Percentiles rank a stretch among this genome's conserved stretches.
Evolutionary conservation across 2,113 vertebrate species (phyloP).

Genomic region (Coreoperca whiteheadi): DNA sequence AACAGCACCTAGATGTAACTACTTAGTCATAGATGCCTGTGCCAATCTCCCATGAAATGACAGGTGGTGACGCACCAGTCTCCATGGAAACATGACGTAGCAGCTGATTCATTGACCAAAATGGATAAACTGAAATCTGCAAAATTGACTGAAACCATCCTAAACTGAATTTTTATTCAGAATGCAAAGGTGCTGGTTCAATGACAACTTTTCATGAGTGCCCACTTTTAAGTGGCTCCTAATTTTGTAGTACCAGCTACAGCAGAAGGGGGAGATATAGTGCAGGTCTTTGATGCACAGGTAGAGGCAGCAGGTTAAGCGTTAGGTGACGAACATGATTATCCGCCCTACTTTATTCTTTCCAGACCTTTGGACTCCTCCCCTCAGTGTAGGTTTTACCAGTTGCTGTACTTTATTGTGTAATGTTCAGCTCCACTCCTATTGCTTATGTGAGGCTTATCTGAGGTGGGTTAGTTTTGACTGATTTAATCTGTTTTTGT

Average conservation of each 20-base stretch:
- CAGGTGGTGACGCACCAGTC: neutral
- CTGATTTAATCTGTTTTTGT: neutral
- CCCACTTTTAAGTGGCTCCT: neutral
- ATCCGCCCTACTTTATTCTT: neutral
- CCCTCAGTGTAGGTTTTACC: neutral
- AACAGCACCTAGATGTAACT: slow-evolving; percentile 31
- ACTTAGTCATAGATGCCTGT: slow-evolving; percentile 61
- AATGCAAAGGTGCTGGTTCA: too few species aligned
- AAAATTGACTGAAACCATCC: neutral
- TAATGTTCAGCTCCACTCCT: neutral
- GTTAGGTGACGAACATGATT: slow-evolving; percentile 46
- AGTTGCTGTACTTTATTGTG: slow-evolving; percentile 16
- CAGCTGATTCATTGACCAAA: slow-evolving; percentile 50
- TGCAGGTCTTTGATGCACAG: slow-evolving; percentile 70
- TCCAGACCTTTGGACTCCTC: slow-evolving; percentile 23
- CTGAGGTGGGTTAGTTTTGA: slow-evolving; percentile 2
- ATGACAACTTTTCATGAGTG: neutral
- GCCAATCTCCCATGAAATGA: slow-evolving; percentile 20
- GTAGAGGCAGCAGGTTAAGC: slow-evolving; percentile 35
- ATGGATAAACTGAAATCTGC: slow-evolving; percentile 13
- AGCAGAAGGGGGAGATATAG: slow-evolving; percentile 79
- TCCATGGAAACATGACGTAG: slow-evolving; percentile 55
- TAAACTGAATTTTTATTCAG: neutral
- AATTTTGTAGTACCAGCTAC: neutral
- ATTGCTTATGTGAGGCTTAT: neutral